Evolutionary conservation across 2,888 invertebrate species (phyloP), one percentile per base, ranked within the genome.

Genomic region (Andricus curvator): DNA sequence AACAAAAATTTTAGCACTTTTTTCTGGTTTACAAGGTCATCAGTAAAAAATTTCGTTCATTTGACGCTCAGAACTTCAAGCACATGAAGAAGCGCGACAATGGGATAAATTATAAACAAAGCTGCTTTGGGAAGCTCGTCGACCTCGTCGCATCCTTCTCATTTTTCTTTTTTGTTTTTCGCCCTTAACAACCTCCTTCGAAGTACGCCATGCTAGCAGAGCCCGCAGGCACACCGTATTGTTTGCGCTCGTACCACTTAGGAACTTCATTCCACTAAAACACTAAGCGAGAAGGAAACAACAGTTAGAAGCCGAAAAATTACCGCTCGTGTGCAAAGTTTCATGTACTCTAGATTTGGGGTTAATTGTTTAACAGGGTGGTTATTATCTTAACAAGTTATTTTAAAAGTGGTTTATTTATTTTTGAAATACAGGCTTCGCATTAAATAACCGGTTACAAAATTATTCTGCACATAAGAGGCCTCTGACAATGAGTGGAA

Each of bases 221-320:
- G 44, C 37, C 60, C 33, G 77, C 25, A 64, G 64, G 77, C 44
- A 77, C 20, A 22, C 37, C 41, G 37, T 41, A 77, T 77, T 56
- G 65, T 77, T 77, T 77, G 77, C 77, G 64, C 77, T 77, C 20
- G 29, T 65, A 76, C 60, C 64, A 51, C 51, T 77, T 76, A 78
- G 78, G n/a, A 44, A 78, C 64, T 77, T 77, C 62, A 62, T 64
- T 62, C 25, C 37, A 77, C 77, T 77, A 64, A 37, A 20, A 51
- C 77, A 77, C 22, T 77, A 64, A 77, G 29, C 37, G 33, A 77
- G 62, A 77, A 17, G 37, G 62, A 64, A n/a, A n/a, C n/a, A 68
- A 68, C 68, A 25, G 25, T 62, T 25, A 25, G 25, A 62, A 62
- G 62, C 62, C 22, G 62, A 62, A 62, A 62, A 62, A 62, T 62